These are phyloP conservation scores for Zygothrica quintamaculata DNA, from an alignment of 2,888 invertebrate species.

Conservation along the genomic window DNA sequence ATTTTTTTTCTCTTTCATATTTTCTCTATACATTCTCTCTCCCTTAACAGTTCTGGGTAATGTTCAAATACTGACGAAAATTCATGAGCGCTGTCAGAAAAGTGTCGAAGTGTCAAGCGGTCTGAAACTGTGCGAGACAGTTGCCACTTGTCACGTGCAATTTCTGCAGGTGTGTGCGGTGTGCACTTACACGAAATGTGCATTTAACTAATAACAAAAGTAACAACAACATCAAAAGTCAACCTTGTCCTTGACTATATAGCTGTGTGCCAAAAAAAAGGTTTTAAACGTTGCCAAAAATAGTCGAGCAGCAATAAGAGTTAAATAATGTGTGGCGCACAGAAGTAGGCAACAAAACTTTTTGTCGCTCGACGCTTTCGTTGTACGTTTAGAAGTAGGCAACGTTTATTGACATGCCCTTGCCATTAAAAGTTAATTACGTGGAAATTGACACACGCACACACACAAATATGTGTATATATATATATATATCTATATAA, in stretches of 20 bases:
- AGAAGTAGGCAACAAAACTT: constrained; percentile 40
- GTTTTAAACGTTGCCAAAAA: constrained; percentile 36
- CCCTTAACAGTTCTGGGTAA: constrained; percentile 52
- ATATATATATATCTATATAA: constrained; percentile 1
- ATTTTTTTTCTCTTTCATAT: neutral
- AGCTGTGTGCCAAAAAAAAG: constrained; percentile 20
- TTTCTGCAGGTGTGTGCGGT: constrained; percentile 43
- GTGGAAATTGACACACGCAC: constrained; percentile 51
- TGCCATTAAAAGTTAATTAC: constrained; percentile 69
- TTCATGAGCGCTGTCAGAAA: constrained; percentile 58
- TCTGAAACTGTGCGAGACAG: constrained; percentile 39
- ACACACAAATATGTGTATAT: constrained; percentile 12
- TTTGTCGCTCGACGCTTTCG: constrained; percentile 6
- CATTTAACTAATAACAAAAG: constrained; percentile 56
- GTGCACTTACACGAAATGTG: constrained; percentile 58
- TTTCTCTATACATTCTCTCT: neutral
- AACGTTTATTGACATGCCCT: constrained; percentile 42
- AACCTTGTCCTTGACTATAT: constrained; percentile 57
- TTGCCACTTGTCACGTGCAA: constrained; percentile 53
- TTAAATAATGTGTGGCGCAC: constrained; percentile 21
- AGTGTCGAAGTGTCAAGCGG: constrained; percentile 73
- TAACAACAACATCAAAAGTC: constrained; percentile 26
- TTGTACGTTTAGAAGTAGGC: constrained; percentile 37
- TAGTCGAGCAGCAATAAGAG: constrained; percentile 10
- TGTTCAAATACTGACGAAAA: constrained; percentile 52